A percentile compares a stretch with the other conserved stretches of the same genome.
Evolutionary conservation across 2,888 invertebrate species (phyloP).

Genomic region (Himalopsyche kuldschensis): DNA sequence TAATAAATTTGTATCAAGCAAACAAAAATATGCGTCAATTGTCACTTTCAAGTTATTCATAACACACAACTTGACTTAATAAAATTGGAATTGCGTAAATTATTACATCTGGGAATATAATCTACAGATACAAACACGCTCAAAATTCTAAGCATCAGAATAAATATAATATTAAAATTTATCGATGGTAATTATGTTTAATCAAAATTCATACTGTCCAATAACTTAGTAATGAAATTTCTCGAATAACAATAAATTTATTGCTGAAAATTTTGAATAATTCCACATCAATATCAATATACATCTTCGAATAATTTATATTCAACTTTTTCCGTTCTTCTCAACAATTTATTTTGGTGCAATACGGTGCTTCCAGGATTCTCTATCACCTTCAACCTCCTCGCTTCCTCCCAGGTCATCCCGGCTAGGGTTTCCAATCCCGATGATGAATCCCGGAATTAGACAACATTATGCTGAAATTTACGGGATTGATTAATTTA

Average conservation of each 20-base stretch:
- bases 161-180: background rate
- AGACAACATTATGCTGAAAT: too few species aligned
- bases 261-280: too few species aligned
- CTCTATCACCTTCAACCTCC: too few species aligned
- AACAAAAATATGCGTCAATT: background rate
- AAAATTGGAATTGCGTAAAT: background rate
- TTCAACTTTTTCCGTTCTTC: too few species aligned
- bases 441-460: too few species aligned
- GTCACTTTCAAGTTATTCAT: background rate
- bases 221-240: background rate
- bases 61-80: background rate
- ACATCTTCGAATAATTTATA: too few species aligned
- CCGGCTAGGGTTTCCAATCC: too few species aligned
- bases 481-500: too few species aligned
- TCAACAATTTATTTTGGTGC: too few species aligned
- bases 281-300: too few species aligned
- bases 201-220: background rate
- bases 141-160: background rate
- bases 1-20: background rate
- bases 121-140: background rate
- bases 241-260: background rate
- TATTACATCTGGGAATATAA: background rate
- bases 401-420: too few species aligned
- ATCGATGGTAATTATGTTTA: background rate
- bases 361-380: too few species aligned